Conservation (phyloP, 1,140 invertebrate genomes). For the Magallana angulata region DNA sequence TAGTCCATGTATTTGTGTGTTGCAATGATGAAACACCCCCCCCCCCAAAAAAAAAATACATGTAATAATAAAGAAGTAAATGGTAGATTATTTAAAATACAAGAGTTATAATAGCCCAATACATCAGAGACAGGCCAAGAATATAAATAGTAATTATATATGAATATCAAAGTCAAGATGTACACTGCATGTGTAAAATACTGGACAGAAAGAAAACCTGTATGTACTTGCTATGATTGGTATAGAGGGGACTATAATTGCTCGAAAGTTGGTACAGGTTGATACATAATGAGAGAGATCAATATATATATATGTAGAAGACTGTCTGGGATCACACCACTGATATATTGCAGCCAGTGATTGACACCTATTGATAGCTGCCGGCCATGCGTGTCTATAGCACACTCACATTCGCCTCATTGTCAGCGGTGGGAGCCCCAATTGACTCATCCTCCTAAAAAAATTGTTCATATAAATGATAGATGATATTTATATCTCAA, state of each 20-base stretch:
- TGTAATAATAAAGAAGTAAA: no score
- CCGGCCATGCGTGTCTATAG: not conserved
- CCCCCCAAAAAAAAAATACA: no score
- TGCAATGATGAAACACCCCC: no score
- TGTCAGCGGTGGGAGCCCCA: not conserved
- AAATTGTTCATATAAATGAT: not conserved
- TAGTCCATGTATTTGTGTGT: no score
- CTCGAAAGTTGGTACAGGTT: no score
- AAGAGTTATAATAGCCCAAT: no score
- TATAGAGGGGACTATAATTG: no score
- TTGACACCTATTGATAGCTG: not conserved
- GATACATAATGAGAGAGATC: not conserved
- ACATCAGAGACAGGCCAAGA: not conserved
- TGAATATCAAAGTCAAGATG: not conserved
- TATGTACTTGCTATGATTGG: no score
- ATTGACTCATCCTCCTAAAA: conserved; percentile 2
- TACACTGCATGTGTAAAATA: no score
- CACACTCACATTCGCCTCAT: not conserved
- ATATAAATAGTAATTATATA: not conserved
- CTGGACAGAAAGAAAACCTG: no score
- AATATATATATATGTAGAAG: not conserved
- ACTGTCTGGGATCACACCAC: not conserved
- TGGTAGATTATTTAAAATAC: no score
- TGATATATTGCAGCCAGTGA: not conserved
- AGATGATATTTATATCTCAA: not conserved